Evolutionary conservation across 2,797 vertebrate species (phyloP).

Genomic region (Hippocampus kuda): DNA sequence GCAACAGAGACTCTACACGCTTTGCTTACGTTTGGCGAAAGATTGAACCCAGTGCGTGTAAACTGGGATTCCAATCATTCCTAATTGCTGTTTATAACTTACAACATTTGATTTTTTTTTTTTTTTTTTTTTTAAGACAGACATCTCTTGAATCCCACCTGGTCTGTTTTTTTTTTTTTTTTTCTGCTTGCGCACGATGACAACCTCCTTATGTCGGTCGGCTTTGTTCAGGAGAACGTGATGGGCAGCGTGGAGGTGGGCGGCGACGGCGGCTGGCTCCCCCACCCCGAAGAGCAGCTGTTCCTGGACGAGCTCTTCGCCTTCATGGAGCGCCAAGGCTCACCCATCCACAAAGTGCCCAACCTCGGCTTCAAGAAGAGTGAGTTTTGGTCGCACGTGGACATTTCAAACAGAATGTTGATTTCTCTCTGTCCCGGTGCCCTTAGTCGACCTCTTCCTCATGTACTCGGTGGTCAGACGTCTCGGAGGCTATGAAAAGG

Average conservation of each 20-base stretch:
- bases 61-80: no score
- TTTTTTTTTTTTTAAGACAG: background rate
- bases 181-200: background rate
- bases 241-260: constrained; percentile 66
- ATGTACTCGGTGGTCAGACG: constrained; percentile 71
- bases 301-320: constrained; percentile 70
- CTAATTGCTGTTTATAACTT: no score
- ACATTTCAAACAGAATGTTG: background rate
- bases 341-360: constrained; percentile 72
- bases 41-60: no score
- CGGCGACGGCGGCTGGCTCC: constrained; percentile 65
- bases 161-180: background rate
- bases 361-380: constrained; percentile 79
- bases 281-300: constrained; percentile 71
- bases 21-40: no score
- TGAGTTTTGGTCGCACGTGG: constrained; percentile 38
- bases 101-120: no score
- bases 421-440: background rate
- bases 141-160: background rate
- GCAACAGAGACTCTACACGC: no score
- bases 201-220: background rate
- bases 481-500: constrained; percentile 70
- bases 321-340: constrained; percentile 67
- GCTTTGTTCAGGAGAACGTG: constrained; percentile 60
- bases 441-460: constrained; percentile 71